Conservation (phyloP, 2,113 vertebrate genomes). For the Sebastes schlegelii region DNA sequence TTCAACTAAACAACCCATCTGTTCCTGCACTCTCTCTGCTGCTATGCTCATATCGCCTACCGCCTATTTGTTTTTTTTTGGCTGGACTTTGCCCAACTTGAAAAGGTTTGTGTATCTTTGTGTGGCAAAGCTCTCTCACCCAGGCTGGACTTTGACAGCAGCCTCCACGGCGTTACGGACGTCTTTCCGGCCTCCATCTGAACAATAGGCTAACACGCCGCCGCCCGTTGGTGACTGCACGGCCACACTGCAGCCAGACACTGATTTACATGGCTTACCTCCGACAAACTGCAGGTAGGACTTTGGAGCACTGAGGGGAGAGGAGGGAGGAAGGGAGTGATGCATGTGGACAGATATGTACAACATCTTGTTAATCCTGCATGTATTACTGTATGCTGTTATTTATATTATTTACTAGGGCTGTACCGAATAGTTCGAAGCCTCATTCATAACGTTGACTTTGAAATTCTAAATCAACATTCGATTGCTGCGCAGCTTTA, state of each 20-base stretch:
- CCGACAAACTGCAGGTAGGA: slow-evolving; percentile 85
- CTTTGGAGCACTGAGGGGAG: slow-evolving; percentile 76
- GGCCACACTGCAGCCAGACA: slow-evolving; percentile 83
- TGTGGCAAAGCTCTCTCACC: slow-evolving; percentile 78
- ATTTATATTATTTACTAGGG: background rate
- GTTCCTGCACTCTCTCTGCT: background rate
- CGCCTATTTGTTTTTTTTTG: background rate
- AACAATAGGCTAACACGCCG: slow-evolving; percentile 81
- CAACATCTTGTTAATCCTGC: background rate
- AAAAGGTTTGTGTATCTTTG: background rate
- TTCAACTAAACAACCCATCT: background rate
- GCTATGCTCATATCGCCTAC: background rate
- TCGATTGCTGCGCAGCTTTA: no score
- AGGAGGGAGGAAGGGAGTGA: background rate
- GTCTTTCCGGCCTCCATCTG: slow-evolving; percentile 88
- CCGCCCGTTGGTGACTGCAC: slow-evolving; percentile 77
- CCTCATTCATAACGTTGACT: no score
- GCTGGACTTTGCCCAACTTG: background rate
- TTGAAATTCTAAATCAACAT: no score
- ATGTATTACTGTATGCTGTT: background rate
- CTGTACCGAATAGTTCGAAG: no score
- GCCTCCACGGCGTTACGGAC: slow-evolving; percentile 88
- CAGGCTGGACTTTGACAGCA: slow-evolving; percentile 85
- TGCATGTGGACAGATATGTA: background rate
- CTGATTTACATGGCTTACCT: slow-evolving; percentile 87